Conservation (phyloP, 2,888 invertebrate species). For the Halocaridina rubra region DNA sequence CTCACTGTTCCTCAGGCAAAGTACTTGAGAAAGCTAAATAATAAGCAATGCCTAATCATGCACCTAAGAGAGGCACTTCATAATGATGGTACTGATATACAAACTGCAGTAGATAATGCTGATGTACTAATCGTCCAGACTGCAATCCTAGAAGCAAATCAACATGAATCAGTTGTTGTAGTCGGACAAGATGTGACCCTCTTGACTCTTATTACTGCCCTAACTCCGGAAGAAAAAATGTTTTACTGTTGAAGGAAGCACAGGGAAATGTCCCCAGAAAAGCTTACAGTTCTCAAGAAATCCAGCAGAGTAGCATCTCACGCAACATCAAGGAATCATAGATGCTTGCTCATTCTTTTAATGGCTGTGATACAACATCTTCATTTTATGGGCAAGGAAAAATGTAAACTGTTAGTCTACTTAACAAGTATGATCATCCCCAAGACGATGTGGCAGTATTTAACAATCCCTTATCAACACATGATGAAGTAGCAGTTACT, state of each 20-base stretch:
- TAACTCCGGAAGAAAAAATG: conserved; percentile 68
- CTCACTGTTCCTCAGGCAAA: conserved; percentile 19
- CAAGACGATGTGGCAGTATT: neutral
- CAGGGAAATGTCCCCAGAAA: conserved; percentile 67
- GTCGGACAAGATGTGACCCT: conserved; percentile 64
- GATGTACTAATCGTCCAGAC: conserved; percentile 68
- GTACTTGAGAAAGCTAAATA: conserved; percentile 28
- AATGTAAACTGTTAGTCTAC: conserved; percentile 64
- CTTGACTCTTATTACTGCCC: conserved; percentile 58
- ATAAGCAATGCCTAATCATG: conserved; percentile 25
- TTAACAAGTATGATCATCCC: neutral
- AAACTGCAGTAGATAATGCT: conserved; percentile 68
- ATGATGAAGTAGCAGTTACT: neutral
- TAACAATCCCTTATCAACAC: neutral
- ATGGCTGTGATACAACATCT: conserved; percentile 66
- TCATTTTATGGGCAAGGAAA: conserved; percentile 66
- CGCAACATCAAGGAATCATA: conserved; percentile 62
- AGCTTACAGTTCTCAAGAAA: conserved; percentile 67
- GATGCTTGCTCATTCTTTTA: conserved; percentile 64
- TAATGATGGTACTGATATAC: conserved; percentile 67
- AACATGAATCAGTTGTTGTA: conserved; percentile 64
- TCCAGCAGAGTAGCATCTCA: conserved; percentile 62
- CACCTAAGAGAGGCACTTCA: conserved; percentile 66
- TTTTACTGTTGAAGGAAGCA: conserved; percentile 55
- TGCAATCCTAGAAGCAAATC: conserved; percentile 29